Conservation (phyloP, 2,113 vertebrate species). For the Pelusios castaneus region DNA sequence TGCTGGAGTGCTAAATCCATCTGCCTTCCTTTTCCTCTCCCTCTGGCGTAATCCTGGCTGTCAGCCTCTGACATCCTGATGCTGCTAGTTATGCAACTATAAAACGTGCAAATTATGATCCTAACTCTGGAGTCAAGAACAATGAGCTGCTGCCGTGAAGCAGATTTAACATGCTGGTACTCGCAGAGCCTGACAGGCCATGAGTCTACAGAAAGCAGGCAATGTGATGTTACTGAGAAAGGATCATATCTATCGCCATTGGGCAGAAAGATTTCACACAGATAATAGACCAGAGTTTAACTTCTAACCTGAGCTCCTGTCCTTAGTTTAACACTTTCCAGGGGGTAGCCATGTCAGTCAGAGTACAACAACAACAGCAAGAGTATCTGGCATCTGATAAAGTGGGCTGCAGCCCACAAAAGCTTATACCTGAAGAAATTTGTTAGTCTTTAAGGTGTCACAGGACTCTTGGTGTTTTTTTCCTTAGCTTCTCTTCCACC, state of each 20-base stretch:
- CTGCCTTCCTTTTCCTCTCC: not conserved
- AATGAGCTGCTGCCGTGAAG: slow-evolving; percentile 18
- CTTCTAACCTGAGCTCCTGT: not conserved
- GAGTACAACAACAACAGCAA: no score
- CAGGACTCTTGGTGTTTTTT: no score
- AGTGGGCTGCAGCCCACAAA: no score
- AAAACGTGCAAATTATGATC: slow-evolving; percentile 48
- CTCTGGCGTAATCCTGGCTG: slow-evolving; percentile 8
- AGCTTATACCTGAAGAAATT: no score
- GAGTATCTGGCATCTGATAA: no score
- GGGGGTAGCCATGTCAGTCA: no score
- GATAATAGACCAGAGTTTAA: not conserved
- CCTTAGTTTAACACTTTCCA: no score
- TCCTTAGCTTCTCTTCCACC: not conserved
- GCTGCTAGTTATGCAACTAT: not conserved
- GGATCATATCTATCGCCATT: not conserved
- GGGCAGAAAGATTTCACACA: not conserved
- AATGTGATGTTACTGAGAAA: not conserved
- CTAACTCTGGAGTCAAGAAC: slow-evolving; percentile 14
- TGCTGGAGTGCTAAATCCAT: not conserved
- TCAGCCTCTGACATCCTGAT: slow-evolving; percentile 17
- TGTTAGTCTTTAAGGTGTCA: no score
- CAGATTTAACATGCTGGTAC: not conserved
- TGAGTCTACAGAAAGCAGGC: not conserved
- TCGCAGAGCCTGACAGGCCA: slow-evolving; percentile 42